These are phyloP conservation scores for Phalacrocorax carbo DNA, from an alignment of 2,113 vertebrate genomes.

Conservation along the genomic window DNA sequence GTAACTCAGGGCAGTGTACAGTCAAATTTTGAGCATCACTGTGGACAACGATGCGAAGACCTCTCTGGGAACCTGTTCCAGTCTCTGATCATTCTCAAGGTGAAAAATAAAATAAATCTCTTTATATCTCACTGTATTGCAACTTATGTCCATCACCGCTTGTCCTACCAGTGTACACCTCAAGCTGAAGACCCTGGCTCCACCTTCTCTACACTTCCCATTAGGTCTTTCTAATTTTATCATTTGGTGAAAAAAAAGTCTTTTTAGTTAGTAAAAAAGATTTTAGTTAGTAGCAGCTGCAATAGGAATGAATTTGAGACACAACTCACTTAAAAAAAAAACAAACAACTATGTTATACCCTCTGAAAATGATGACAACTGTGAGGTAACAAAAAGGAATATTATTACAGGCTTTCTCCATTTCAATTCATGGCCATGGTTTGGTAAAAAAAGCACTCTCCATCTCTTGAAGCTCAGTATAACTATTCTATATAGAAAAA, in stretches of 20 bases:
- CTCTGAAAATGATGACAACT: background rate
- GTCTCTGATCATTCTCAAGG: background rate
- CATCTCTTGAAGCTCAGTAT: background rate
- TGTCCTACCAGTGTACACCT: background rate
- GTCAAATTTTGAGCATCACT: background rate
- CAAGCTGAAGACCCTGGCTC: background rate
- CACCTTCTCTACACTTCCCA: background rate
- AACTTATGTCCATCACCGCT: background rate
- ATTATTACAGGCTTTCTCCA: background rate
- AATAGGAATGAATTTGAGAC: background rate
- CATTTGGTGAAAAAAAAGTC: background rate
- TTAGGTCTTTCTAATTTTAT: background rate
- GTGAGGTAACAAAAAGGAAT: background rate
- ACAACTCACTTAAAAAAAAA: background rate
- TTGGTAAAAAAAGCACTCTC: background rate
- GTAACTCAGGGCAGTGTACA: fast-evolving
- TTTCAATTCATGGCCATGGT: background rate
- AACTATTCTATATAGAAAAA: background rate
- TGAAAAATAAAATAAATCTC: background rate
- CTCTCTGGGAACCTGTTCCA: background rate
- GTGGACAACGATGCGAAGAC: background rate
- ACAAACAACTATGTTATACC: background rate
- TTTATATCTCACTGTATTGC: background rate
- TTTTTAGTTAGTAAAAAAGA: no score
- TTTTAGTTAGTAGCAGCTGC: background rate